A percentile compares a stretch with the other conserved stretches of the same genome.
Conservation (phyloP, 2,113 vertebrate species). For the Scalopus aquaticus region DNA sequence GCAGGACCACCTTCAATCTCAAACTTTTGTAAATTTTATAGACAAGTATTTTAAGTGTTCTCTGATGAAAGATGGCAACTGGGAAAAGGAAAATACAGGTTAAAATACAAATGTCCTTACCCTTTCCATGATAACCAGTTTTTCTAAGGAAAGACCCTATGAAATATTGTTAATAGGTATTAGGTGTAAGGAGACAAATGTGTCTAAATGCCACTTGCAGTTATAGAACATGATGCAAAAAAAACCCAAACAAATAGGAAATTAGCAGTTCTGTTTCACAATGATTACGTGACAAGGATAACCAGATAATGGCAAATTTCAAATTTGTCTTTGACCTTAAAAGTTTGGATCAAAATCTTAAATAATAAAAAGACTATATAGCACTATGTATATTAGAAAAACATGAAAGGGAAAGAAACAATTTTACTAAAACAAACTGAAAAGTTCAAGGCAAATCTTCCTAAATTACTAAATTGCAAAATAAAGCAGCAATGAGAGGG, state of each 20-base stretch:
- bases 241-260: conserved; percentile 11
- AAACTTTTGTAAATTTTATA: background rate
- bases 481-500: background rate
- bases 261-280: background rate
- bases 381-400: background rate
- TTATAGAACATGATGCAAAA: conserved; percentile 48
- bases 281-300: background rate
- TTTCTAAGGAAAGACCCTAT: conserved; percentile 25
- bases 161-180: conserved; percentile 1
- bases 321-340: conserved; percentile 18
- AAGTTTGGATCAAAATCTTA: conserved; percentile 13
- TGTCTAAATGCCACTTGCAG: background rate
- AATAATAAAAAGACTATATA: background rate
- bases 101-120: conserved; percentile 17
- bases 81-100: conserved; percentile 23
- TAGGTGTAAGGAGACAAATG: background rate
- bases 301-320: conserved; percentile 30
- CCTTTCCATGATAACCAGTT: background rate
- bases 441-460: conserved; percentile 22
- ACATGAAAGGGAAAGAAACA: background rate
- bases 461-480: conserved; percentile 41
- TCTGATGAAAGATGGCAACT: conserved; percentile 26
- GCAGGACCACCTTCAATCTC: background rate
- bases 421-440: conserved; percentile 52
- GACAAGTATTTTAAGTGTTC: conserved; percentile 31